Percentiles rank a stretch among this genome's conserved stretches.
phyloP scores from a whole-genome alignment of 2,888 invertebrate species.

The Nasonovia ribisnigri region DNA sequence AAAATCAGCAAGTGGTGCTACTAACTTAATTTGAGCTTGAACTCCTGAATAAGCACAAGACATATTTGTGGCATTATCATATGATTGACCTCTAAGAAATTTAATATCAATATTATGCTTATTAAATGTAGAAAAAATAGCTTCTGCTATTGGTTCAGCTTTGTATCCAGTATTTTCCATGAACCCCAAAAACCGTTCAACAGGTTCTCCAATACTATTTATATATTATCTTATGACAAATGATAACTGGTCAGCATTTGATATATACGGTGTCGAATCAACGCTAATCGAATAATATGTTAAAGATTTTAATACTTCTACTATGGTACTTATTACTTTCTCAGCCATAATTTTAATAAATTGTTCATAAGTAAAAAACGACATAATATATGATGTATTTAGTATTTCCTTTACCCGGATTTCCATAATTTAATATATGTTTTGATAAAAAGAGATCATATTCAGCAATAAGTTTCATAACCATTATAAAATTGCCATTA shows the following conservation, averaged over 20 bases:
- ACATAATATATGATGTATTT: constrained; percentile 5
- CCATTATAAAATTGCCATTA: constrained; percentile 16
- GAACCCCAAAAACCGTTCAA: constrained; percentile 21
- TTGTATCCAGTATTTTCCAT: constrained; percentile 53
- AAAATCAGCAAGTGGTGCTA: constrained; percentile 34
- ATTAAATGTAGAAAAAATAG: constrained; percentile 14
- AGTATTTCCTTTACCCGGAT: background rate
- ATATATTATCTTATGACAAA: constrained; percentile 23
- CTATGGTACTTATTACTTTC: constrained; percentile 13
- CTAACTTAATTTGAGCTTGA: constrained; percentile 25
- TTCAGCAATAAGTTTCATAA: background rate
- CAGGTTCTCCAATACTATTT: background rate
- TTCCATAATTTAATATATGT: background rate
- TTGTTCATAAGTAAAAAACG: constrained; percentile 15
- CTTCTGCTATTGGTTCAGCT: background rate
- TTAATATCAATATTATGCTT: constrained; percentile 26
- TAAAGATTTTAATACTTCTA: background rate
- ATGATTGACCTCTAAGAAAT: constrained; percentile 41
- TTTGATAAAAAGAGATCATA: background rate
- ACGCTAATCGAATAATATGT: background rate
- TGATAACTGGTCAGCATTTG: constrained; percentile 17
- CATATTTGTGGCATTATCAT: constrained; percentile 46
- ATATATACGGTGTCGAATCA: constrained; percentile 10
- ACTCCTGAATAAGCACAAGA: constrained; percentile 3
- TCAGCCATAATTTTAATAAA: constrained; percentile 33